These are phyloP conservation scores for Periophthalmus magnuspinnatus DNA, from an alignment of 2,797 vertebrate genomes.

Conservation along the genomic window DNA sequence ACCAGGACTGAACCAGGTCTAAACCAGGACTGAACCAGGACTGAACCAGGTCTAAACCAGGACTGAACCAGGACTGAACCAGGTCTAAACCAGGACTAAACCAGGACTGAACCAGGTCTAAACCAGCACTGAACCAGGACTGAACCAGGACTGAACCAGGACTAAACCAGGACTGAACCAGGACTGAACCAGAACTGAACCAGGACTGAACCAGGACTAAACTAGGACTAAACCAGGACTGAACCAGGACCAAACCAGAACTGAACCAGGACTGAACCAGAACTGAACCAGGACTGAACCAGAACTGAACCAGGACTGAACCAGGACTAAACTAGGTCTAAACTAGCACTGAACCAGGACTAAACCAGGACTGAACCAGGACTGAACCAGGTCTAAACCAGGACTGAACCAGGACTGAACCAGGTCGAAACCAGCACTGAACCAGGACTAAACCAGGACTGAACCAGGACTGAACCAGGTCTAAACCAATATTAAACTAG, in stretches of 20 bases:
- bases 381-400: no score
- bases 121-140: not conserved
- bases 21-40: not conserved
- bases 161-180: not conserved
- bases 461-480: not conserved
- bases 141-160: not conserved
- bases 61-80: not conserved
- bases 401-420: not conserved
- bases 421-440: no score
- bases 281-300: not conserved
- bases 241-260: not conserved
- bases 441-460: no score
- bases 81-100: no score
- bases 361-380: not conserved
- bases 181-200: not conserved
- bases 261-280: not conserved
- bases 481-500: no score
- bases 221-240: no score
- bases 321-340: no score
- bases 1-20: not conserved
- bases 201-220: no score
- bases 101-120: not conserved
- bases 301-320: not conserved
- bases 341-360: no score
- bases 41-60: not conserved